Conservation (phyloP, 2,797 vertebrate species). For the Rhabdophis nuchalis region DNA sequence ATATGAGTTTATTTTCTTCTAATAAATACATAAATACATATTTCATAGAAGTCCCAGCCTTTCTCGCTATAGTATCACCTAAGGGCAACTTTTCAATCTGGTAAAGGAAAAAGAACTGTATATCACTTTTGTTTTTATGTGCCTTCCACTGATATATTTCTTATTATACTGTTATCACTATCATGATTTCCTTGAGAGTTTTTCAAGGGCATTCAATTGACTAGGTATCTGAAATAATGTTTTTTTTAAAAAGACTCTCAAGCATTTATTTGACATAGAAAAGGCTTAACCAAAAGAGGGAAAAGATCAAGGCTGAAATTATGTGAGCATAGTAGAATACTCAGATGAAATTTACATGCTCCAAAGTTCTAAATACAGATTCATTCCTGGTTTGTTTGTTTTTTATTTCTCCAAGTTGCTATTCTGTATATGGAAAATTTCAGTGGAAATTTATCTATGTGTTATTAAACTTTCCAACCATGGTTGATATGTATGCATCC, state of each 20-base stretch:
- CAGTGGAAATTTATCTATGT: constrained; percentile 18
- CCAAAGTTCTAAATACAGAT: neutral
- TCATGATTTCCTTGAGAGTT: neutral
- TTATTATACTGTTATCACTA: neutral
- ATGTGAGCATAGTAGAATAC: constrained; percentile 18
- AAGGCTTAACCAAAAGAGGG: neutral
- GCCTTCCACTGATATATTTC: neutral
- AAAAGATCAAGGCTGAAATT: neutral
- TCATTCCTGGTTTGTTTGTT: neutral
- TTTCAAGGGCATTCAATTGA: neutral
- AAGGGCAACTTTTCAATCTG: neutral
- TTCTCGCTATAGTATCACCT: neutral
- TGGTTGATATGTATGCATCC: constrained; percentile 14
- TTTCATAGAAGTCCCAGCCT: neutral
- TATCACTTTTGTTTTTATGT: neutral
- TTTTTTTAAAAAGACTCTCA: neutral
- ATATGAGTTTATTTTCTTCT: neutral
- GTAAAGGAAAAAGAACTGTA: neutral
- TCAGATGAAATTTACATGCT: neutral
- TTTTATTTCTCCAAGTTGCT: constrained; percentile 10
- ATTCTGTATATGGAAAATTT: neutral
- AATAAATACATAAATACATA: neutral
- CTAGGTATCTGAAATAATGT: neutral
- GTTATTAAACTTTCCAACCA: constrained; percentile 9
- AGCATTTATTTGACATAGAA: neutral